phyloP scores from a whole-genome alignment of 2,888 invertebrate genomes.

The Lycaena phlaeas region DNA sequence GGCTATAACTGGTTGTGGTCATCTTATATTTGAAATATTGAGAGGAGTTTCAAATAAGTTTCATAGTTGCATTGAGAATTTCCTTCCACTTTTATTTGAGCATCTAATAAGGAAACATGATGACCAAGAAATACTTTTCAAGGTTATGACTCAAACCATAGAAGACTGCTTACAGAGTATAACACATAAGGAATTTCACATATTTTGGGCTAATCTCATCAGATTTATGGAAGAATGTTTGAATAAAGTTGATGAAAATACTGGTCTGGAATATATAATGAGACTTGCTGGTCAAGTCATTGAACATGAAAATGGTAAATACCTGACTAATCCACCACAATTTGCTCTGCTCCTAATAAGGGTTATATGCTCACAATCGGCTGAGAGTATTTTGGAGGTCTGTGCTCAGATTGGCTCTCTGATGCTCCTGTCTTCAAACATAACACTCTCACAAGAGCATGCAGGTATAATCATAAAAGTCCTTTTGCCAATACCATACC shows the following conservation, averaged over 20 bases:
- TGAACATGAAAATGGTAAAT: constrained; percentile 76
- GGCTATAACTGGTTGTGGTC: constrained; percentile 86
- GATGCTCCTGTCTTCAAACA: constrained; percentile 73
- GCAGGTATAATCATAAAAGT: constrained; percentile 79
- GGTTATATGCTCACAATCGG: constrained; percentile 56
- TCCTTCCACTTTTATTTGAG: constrained; percentile 79
- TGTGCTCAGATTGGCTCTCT: constrained; percentile 72
- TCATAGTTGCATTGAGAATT: constrained; percentile 84
- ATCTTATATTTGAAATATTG: constrained; percentile 90
- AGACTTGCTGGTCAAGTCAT: constrained; percentile 75
- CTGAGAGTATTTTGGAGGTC: constrained; percentile 59
- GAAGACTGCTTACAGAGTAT: constrained; percentile 76
- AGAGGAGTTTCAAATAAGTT: constrained; percentile 88
- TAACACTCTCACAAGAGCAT: constrained; percentile 81
- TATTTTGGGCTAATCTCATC: constrained; percentile 76
- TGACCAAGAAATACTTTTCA: constrained; percentile 71
- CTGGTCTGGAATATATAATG: constrained; percentile 59
- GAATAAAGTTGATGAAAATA: constrained; percentile 43
- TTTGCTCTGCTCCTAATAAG: constrained; percentile 73
- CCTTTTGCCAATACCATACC: constrained; percentile 70
- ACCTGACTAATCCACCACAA: constrained; percentile 72
- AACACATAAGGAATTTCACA: constrained; percentile 73
- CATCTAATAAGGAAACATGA: constrained; percentile 66
- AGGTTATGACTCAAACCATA: constrained; percentile 77
- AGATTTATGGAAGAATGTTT: constrained; percentile 47